Base-by-base conservation (phyloP, 2,888 invertebrate species). In the Clivina fossor region DNA sequence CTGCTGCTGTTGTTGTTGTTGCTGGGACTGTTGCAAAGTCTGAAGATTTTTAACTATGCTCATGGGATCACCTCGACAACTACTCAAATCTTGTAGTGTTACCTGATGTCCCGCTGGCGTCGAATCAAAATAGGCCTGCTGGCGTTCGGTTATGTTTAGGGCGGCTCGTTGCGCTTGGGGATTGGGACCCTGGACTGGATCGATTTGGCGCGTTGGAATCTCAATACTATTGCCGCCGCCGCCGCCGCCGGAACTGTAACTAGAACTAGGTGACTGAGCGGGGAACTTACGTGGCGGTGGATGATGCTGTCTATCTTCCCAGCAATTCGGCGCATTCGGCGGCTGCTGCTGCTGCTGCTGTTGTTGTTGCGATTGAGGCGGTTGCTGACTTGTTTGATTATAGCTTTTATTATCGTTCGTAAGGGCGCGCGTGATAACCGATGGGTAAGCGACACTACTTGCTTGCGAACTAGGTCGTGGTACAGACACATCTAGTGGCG, bases 351-450 rank as follows among this genome's bases (percentile, higher is more conserved):
- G 63, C 61, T 78, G 70, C 61, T 77, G 78, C 56, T 68, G 72
- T 64, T 77, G 78, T 60, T 64, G 57, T 9, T 37, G 26, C 28
- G 41, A 43, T 22, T 30, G 30, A 8, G 26, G 41, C 2, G 20
- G 44, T 18, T 47, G 67, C 68, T 16, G 73, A 78, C 58, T 60
- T 18, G 37, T 37, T 20, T 56, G 58, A 18, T 41, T 48, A 47
- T 57, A 51, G 16, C 63, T 38, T 60, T 79, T 72, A 71, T 85
- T 84, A 62, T 83, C 81, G 51, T 80, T 75, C 60, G 83, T 84
- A 65, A 85, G 71, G 63, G 88, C 84, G 66, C 88, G 78, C 32
- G 88, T 88, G 66, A 91, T 91, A 58, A 91, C 90, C 61, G 90
- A 90, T 46, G 90, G 86, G 71, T 91, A 90, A 54, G 84, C 89